Base-by-base conservation (phyloP, 1,140 invertebrate genomes). In the Bombus waltoni region DNA sequence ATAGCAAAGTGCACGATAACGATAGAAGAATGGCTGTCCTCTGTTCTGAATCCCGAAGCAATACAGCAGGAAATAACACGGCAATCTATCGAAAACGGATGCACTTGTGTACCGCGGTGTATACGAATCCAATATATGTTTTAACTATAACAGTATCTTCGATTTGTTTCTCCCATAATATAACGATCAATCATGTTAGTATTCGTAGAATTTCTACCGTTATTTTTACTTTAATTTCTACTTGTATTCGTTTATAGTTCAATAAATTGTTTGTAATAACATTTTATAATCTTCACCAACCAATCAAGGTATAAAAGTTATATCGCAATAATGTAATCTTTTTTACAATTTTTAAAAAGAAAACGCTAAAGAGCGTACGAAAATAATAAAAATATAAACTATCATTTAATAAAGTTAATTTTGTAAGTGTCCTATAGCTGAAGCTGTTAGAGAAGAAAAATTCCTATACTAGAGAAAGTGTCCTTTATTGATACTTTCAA, bases 31-130 rank as follows among this genome's bases (percentile, higher is more conserved):
- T 57, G 5, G 2, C 4, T 81, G n/a, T 59, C 32, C 40, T 65
- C 13, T 81, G n/a, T 35, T 25, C 40, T 81, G 15, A 47, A 42
- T 77, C 13, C n/a, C 28, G 62, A 44, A 77, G 9, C 10, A 38
- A 68, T 9, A 68, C 15, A 8, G 0, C 5, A 65, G 71, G 57
- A 53, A 82, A 32, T 65, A 22, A 82, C 53, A 25, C 22, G 57
- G 15, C 70, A 65, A 47, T 3, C 25, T 75, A 83, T 72, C 59
- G 68, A 80, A 70, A 79, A 76, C 1, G 8, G n/a, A 72, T 72
- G 5, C 10, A 40, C 18, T 38, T 38, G 11, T 11, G 25, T 70
- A 40, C 25, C 1, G 10, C 25, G 5, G 10, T 70, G 74, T 38
- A 35, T 53, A 70, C 15, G 18, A 59, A n/a, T 59, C 0, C 57